These are phyloP conservation scores for Streptopelia turtur DNA, from an alignment of 2,797 vertebrate species.

Conservation along the genomic window DNA sequence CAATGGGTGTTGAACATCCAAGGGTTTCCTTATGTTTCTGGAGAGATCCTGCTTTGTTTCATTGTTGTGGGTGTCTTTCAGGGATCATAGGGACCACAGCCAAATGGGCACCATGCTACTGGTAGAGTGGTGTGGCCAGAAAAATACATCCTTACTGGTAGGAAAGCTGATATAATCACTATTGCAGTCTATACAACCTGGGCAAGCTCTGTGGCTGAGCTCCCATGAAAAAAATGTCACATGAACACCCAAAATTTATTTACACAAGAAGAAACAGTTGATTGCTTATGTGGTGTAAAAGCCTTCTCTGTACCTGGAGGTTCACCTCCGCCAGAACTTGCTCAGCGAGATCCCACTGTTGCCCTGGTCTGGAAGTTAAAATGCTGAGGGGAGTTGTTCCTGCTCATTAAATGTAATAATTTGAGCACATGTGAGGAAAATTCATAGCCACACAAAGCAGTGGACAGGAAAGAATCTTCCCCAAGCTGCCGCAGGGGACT, in stretches of 20 bases:
- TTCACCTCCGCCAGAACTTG: neutral
- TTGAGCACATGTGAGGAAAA: neutral
- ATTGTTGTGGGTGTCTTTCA: neutral
- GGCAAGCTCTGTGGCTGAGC: neutral
- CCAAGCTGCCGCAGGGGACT: neutral
- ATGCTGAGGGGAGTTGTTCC: neutral
- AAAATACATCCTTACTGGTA: neutral
- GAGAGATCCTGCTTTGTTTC: neutral
- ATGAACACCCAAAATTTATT: neutral
- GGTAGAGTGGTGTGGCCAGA: neutral
- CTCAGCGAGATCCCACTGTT: neutral
- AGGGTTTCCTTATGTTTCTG: neutral
- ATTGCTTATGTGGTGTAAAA: neutral
- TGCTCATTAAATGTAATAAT: neutral
- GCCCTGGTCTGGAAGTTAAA: neutral
- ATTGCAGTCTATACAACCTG: neutral
- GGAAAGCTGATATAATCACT: neutral
- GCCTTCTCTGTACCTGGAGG: neutral
- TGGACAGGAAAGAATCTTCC: neutral
- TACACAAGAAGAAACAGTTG: neutral
- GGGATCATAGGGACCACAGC: neutral
- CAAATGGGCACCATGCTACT: neutral
- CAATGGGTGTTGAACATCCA: neutral
- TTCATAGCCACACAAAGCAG: neutral
- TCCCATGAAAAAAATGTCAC: neutral